A percentile compares a stretch with the other conserved stretches of the same genome.
phyloP scores from a whole-genome alignment of 2,797 vertebrate species.

The Ibycter americanus region DNA sequence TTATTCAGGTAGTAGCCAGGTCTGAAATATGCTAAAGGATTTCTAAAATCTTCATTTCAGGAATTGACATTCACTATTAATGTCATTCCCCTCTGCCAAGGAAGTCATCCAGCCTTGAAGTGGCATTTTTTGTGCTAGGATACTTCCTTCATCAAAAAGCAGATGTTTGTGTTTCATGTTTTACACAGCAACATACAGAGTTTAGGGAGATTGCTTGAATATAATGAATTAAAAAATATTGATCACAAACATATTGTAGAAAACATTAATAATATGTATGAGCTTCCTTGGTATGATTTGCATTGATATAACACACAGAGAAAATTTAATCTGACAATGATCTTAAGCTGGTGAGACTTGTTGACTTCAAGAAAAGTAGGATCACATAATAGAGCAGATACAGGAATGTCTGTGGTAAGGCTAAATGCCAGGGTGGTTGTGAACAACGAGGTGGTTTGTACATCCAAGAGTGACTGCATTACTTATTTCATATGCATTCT shows the following conservation, averaged over 20 bases:
- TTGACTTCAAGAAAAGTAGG: not conserved
- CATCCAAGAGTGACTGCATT: not conserved
- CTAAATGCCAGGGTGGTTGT: not conserved
- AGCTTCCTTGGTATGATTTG: not conserved
- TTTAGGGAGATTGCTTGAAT: not conserved
- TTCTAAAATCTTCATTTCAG: not conserved
- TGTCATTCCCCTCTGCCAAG: not conserved
- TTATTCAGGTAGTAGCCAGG: not conserved
- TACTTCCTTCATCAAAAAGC: not conserved
- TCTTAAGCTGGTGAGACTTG: not conserved
- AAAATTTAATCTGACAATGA: not conserved
- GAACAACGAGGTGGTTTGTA: not conserved
- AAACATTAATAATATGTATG: not conserved
- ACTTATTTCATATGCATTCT: not conserved
- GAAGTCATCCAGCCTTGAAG: not conserved
- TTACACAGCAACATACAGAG: not conserved
- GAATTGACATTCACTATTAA: not conserved
- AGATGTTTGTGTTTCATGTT: not conserved
- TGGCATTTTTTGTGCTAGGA: not conserved
- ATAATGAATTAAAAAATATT: not conserved
- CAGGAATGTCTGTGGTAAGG: not conserved
- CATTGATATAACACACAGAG: not conserved
- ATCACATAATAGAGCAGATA: not conserved
- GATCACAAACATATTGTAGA: not conserved
- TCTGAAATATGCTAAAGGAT: not conserved